Percentiles rank a stretch among this genome's conserved stretches.
Conservation (phyloP, 2,888 invertebrate genomes). For the Amphipoea oculea region DNA sequence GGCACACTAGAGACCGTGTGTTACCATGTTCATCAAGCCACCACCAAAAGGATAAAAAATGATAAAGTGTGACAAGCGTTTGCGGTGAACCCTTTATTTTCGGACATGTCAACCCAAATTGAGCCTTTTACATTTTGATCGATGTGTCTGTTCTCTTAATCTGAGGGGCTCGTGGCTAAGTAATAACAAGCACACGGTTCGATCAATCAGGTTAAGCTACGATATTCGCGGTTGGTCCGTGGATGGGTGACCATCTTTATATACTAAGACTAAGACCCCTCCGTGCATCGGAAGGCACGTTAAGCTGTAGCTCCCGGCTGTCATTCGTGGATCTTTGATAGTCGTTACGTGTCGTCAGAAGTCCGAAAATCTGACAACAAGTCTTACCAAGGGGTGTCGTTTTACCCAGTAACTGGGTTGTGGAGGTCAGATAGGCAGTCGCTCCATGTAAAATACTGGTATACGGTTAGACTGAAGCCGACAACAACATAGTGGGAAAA, state of each 20-base stretch:
- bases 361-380: background rate
- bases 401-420: background rate
- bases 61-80: constrained; percentile 62
- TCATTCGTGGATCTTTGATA: background rate
- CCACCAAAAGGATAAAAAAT: constrained; percentile 73
- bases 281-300: no score
- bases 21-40: constrained; percentile 77
- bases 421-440: background rate
- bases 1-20: constrained; percentile 82
- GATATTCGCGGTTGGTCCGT: background rate
- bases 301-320: no score
- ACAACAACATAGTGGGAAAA: background rate
- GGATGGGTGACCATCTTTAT: background rate
- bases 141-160: constrained; percentile 37
- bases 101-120: constrained; percentile 55
- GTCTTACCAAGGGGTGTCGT: background rate
- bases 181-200: background rate
- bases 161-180: background rate
- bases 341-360: background rate
- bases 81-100: constrained; percentile 55
- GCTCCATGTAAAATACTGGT: no score
- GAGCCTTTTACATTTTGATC: constrained; percentile 57
- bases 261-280: background rate
- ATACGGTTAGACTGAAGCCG: background rate
- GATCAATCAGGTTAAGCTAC: background rate